These are phyloP conservation scores for Drosophila subquinaria DNA, from an alignment of 2,888 invertebrate species.

Conservation along the genomic window DNA sequence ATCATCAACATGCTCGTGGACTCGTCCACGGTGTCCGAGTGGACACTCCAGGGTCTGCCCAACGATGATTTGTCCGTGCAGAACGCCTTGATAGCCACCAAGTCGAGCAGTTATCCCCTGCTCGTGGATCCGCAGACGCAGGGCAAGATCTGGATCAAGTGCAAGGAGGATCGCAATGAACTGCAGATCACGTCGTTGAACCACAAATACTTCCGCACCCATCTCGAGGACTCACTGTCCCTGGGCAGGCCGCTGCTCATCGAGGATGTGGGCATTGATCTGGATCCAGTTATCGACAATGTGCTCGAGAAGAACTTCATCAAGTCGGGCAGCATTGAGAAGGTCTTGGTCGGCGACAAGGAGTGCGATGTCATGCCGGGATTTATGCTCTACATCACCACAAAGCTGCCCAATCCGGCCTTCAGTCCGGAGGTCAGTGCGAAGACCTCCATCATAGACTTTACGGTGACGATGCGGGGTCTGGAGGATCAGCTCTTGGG, in stretches of 20 bases:
- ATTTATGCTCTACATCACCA: constrained; percentile 97
- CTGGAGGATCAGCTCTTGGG: constrained; percentile 97
- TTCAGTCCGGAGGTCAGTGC: constrained; percentile 99
- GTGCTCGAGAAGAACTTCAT: constrained; percentile 99
- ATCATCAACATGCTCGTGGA: constrained; percentile 97
- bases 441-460: constrained; percentile 98
- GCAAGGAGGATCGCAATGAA: constrained; percentile 95
- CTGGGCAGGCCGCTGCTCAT: constrained; percentile 95
- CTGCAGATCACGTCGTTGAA: constrained; percentile 97
- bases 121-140: constrained; percentile 98
- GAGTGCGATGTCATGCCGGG: constrained; percentile 98
- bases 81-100: constrained; percentile 98
- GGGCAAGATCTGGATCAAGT: constrained; percentile 99
- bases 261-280: constrained; percentile 97
- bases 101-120: constrained; percentile 96
- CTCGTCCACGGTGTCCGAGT: constrained; percentile 95
- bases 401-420: constrained; percentile 97
- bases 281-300: constrained; percentile 98
- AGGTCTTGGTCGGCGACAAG: constrained; percentile 97
- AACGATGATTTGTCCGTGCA: constrained; percentile 98
- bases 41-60: constrained; percentile 98
- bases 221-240: constrained; percentile 94
- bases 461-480: constrained; percentile 98
- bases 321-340: constrained; percentile 97
- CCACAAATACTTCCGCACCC: constrained; percentile 98